These are phyloP conservation scores for Myrmophylax atrothorax DNA, from an alignment of 2,113 vertebrate genomes.

Conservation along the genomic window DNA sequence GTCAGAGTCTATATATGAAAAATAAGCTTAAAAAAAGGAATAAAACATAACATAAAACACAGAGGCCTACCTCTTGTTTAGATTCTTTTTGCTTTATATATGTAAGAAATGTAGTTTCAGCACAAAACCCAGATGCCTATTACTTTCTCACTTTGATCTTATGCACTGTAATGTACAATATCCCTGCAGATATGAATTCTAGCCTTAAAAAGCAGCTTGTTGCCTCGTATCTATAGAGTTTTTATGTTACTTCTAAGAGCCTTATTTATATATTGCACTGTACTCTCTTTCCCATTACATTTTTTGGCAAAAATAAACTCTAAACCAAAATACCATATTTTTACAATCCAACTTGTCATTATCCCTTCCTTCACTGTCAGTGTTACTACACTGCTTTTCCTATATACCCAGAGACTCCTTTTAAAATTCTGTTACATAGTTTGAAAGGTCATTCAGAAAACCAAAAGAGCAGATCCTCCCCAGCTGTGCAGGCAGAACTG, in stretches of 20 bases:
- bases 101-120: background rate
- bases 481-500: background rate
- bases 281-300: background rate
- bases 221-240: background rate
- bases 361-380: background rate
- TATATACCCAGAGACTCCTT: background rate
- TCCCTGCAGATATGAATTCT: background rate
- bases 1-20: background rate
- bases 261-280: background rate
- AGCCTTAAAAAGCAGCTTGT: background rate
- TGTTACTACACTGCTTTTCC: background rate
- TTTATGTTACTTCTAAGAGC: background rate
- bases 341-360: background rate
- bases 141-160: slow-evolving; percentile 5
- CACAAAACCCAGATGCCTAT: background rate
- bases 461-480: background rate
- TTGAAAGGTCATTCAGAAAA: background rate
- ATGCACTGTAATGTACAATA: background rate
- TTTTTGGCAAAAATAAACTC: background rate
- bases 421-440: background rate
- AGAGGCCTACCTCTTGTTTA: background rate
- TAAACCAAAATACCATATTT: background rate
- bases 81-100: background rate
- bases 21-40: background rate
- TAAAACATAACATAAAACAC: background rate